Evolutionary conservation across 2,797 vertebrate genomes (phyloP).

Genomic region (Lindbergichthys nudifrons): DNA sequence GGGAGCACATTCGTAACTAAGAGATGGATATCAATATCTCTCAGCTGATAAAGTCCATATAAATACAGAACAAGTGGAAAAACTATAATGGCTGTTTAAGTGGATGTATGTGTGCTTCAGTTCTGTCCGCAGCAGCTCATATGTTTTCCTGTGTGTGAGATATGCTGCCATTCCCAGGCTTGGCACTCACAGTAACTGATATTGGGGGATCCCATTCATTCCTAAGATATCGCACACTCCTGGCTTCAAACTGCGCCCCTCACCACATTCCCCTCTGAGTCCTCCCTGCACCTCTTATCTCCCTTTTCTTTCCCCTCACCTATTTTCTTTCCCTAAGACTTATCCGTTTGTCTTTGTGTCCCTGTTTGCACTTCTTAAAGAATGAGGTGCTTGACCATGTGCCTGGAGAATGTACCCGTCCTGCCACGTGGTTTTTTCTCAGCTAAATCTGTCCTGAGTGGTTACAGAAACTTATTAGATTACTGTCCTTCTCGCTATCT

Average conservation of each 20-base stretch:
- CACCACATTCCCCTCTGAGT: conserved; percentile 8
- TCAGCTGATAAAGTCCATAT: not conserved
- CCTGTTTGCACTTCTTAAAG: conserved; percentile 2
- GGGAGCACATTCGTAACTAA: not conserved
- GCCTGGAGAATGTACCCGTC: conserved; percentile 25
- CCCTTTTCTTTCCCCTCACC: not conserved
- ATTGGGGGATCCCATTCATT: conserved; percentile 68
- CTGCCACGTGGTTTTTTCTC: conserved; percentile 15
- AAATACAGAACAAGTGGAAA: not conserved
- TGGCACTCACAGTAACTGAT: conserved; percentile 63
- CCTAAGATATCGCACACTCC: conserved; percentile 52
- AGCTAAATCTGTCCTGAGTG: conserved; percentile 59
- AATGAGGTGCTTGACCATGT: conserved; percentile 14
- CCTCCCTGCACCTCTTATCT: not conserved
- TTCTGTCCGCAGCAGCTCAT: conserved; percentile 31
- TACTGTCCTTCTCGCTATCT: conserved; percentile 24
- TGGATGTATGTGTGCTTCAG: conserved; percentile 3
- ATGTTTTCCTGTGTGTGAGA: conserved; percentile 39
- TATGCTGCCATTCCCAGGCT: conserved; percentile 48
- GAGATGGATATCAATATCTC: conserved; percentile 4
- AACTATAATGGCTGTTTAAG: not conserved
- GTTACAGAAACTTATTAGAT: conserved; percentile 64
- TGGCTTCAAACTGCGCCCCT: conserved; percentile 28
- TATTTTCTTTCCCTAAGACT: conserved; percentile 7
- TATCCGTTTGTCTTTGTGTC: conserved; percentile 15